Base-by-base conservation (phyloP, 2,797 vertebrate genomes). In the Rhodeus uyekii region DNA sequence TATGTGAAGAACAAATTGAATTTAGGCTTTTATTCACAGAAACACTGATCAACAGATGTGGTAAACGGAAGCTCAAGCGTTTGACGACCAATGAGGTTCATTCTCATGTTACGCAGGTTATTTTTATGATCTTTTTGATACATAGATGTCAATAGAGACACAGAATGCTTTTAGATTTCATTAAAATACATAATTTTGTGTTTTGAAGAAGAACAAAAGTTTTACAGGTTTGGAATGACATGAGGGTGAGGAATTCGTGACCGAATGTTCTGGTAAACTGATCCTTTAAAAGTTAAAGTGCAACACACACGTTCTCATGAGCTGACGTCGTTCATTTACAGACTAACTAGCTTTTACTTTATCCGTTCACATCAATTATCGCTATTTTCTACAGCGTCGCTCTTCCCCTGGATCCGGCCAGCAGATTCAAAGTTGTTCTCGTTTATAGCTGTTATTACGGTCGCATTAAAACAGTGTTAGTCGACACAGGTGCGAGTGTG, bases 401-500 rank as follows among this genome's bases (percentile, higher is more conserved):
- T 63, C 46, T 61, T 78, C 38, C 27, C 9, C 50, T 46, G 39
- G 29, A 32, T 76, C 55, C 78, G 77, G 74, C 79, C 67, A 78
- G 53, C 80, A 81, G 58, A 78, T 78, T 67, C 38, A 58, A 63
- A 36, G 36, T 27, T 77, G 63, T 55, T 29, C 16, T 36, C 36
- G 18, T 13, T 55, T 42, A 69, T 22, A 16, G 27, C 55, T 29
- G 36, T 86, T 82, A 48, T 82, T 87, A 85, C 67, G 77, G 44
- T 89, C 78, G 82, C 58, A 82, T 88, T 83, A 84, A 88, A 80
- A 80, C 87, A 87, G 84, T 53, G 63, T 81, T 60, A 19, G n/a
- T 88, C 90, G 89, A 91, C 89, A 92, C 90, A 91, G 91, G 93
- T 92, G 89, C 87, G 91, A 63, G 84, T 86, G 81, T 83, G 87